phyloP scores from a whole-genome alignment of 2,888 invertebrate genomes.

The Eupithecia subfuscata region DNA sequence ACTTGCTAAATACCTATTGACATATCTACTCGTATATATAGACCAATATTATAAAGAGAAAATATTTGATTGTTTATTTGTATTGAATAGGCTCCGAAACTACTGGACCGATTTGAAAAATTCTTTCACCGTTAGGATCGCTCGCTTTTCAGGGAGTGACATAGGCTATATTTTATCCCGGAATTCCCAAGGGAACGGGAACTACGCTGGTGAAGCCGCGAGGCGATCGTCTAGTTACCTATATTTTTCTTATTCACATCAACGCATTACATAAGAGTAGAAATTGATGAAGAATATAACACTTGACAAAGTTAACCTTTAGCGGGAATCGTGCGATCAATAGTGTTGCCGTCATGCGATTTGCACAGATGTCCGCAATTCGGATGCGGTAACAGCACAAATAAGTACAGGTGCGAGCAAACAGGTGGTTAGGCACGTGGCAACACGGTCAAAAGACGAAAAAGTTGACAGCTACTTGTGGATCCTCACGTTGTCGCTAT shows the following conservation, averaged over 20 bases:
- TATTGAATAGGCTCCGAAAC: too few relatives aligned
- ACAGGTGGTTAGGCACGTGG: constrained; percentile 54
- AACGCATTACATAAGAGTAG: neutral
- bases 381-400: constrained; percentile 4
- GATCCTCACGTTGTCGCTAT: constrained; percentile 39
- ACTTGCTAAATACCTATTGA: neutral
- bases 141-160: too few relatives aligned
- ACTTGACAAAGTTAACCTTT: constrained; percentile 20
- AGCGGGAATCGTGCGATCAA: constrained; percentile 6
- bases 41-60: too few relatives aligned
- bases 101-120: too few relatives aligned
- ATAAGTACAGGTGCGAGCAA: constrained; percentile 43
- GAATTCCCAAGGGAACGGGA: too few relatives aligned
- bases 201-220: too few relatives aligned
- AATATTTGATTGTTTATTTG: too few relatives aligned
- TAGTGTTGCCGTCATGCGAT: constrained; percentile 36
- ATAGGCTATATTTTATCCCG: too few relatives aligned
- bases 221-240: too few relatives aligned
- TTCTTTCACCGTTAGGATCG: too few relatives aligned
- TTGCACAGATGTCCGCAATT: constrained; percentile 54
- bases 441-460: constrained; percentile 17
- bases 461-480: constrained; percentile 42
- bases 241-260: neutral
- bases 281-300: neutral
- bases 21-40: too few relatives aligned